Evolutionary conservation across 2,888 invertebrate genomes (phyloP).

Genomic region (Kryphioiulus occultus): DNA sequence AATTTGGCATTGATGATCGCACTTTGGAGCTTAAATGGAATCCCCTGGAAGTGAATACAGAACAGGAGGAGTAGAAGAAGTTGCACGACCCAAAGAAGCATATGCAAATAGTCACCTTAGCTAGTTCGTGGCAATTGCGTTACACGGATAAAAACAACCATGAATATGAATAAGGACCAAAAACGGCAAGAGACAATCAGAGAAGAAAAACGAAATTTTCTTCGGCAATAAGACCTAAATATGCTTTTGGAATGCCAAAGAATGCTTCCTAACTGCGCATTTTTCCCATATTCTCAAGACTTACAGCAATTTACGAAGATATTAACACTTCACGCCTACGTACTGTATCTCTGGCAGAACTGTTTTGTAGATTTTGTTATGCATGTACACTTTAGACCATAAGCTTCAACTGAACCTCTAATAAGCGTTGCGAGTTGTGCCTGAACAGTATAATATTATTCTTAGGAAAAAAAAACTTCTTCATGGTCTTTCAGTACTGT

Average conservation of each 20-base stretch:
- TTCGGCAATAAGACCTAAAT: neutral
- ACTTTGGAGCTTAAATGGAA: slow-evolving; percentile 21
- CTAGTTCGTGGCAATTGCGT: neutral
- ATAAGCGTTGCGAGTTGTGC: neutral
- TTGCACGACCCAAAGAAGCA: neutral
- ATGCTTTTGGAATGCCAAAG: slow-evolving; percentile 2
- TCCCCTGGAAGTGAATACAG: neutral
- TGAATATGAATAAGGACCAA: neutral
- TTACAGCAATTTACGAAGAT: neutral
- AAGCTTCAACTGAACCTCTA: neutral
- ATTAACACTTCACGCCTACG: neutral
- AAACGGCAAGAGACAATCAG: neutral
- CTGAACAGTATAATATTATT: too few relatives aligned
- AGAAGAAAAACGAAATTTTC: neutral
- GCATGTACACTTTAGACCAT: neutral
- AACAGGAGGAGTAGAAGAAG: neutral
- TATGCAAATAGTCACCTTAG: neutral
- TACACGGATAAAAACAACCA: neutral
- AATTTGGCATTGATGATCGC: slow-evolving; percentile 32
- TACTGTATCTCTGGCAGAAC: neutral
- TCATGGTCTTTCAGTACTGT: too few relatives aligned
- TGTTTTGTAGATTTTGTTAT: neutral
- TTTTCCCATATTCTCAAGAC: neutral
- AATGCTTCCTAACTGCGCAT: neutral
- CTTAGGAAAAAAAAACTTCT: too few relatives aligned